Evolutionary conservation across 1,140 invertebrate genomes (phyloP).

Genomic region (Linepithema humile): DNA sequence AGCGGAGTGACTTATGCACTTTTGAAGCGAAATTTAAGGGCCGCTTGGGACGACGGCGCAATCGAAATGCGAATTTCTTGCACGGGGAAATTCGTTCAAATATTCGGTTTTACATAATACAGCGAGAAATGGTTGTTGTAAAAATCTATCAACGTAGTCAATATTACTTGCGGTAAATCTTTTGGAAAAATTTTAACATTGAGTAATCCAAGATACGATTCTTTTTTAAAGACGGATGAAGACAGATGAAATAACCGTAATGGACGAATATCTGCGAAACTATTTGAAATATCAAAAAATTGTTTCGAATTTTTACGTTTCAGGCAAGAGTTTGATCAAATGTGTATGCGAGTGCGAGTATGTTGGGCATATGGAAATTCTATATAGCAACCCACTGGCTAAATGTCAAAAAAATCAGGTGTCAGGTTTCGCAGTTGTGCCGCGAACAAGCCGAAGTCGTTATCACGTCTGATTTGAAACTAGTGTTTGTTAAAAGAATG

Average conservation of each 20-base stretch:
- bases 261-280: background rate
- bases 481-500: background rate
- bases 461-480: background rate
- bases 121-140: background rate
- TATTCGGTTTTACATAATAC: slow-evolving; percentile 3
- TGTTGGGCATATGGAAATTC: background rate
- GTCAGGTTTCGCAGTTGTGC: background rate
- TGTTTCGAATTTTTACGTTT: slow-evolving; percentile 20
- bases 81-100: background rate
- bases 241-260: slow-evolving; percentile 20
- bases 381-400: slow-evolving; percentile 8
- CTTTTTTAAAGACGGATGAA: background rate
- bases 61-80: slow-evolving; percentile 36
- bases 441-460: slow-evolving; percentile 6
- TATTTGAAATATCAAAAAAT: slow-evolving; percentile 41
- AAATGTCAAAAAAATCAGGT: slow-evolving; percentile 36
- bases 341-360: background rate
- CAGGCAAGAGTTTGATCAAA: slow-evolving; percentile 18
- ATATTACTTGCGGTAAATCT: slow-evolving; percentile 7
- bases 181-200: slow-evolving; percentile 23
- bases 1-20: background rate
- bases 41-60: background rate
- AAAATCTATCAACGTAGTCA: background rate
- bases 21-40: slow-evolving; percentile 18
- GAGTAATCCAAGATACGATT: background rate